Percentiles rank a stretch among this genome's conserved stretches.
Conservation (phyloP, 2,113 vertebrate genomes). For the Circaetus cinerascens region DNA sequence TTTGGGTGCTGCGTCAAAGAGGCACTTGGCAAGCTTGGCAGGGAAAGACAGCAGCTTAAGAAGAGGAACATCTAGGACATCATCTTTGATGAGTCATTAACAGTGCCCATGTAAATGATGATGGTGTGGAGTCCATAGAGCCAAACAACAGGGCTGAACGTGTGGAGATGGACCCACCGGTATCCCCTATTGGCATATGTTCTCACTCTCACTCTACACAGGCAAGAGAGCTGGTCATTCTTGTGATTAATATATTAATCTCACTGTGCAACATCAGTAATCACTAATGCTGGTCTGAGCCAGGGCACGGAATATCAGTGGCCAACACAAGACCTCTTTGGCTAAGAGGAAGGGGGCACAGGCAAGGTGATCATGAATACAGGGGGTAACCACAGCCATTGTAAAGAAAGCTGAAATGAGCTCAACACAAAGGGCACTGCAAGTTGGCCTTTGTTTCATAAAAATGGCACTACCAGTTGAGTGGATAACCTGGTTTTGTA, state of each 20-base stretch:
- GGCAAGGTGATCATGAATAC: background rate
- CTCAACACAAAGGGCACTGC: background rate
- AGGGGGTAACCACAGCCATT: too few species aligned
- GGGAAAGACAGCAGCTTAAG: background rate
- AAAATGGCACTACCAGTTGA: background rate
- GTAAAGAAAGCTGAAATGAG: background rate
- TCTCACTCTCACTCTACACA: background rate
- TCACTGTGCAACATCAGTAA: background rate
- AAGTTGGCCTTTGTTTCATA: background rate
- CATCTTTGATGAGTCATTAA: background rate
- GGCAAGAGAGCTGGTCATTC: background rate
- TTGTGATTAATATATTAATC: background rate
- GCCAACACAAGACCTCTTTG: background rate
- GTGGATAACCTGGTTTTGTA: background rate
- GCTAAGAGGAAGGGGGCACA: background rate
- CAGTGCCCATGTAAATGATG: background rate
- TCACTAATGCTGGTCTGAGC: background rate
- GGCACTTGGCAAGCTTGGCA: background rate
- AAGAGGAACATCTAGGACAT: background rate
- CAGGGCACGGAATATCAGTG: background rate
- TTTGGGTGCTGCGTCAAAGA: background rate
- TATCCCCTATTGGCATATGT: background rate
- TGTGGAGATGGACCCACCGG: accelerated
- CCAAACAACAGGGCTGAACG: background rate
- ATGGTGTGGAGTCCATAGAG: background rate